Percentiles rank a stretch among this genome's conserved stretches.
These are phyloP conservation scores for Otus sunia DNA, from an alignment of 2,113 vertebrate genomes.

Conservation along the genomic window DNA sequence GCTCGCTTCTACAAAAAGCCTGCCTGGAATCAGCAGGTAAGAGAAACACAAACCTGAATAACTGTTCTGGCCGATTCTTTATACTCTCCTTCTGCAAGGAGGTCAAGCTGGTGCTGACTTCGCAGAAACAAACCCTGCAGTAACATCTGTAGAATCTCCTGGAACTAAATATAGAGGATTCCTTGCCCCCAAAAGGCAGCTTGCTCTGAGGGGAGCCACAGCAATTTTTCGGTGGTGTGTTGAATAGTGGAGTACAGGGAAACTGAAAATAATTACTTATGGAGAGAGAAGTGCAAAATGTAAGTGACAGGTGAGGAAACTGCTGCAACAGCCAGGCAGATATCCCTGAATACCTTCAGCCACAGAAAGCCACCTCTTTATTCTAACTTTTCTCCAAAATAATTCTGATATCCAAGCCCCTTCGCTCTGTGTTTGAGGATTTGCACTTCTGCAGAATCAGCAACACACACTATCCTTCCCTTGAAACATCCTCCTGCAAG, in stretches of 20 bases:
- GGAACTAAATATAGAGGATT: background rate
- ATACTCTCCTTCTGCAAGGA: background rate
- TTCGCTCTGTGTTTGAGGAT: background rate
- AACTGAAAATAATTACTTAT: background rate
- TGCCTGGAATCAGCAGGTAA: background rate
- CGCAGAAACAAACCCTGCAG: background rate
- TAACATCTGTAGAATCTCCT: background rate
- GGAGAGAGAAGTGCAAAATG: background rate
- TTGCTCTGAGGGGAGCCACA: background rate
- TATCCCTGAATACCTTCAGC: background rate
- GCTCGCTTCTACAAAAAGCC: background rate
- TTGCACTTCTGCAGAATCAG: rapidly evolving
- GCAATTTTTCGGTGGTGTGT: background rate
- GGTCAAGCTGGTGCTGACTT: background rate
- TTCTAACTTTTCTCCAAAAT: background rate
- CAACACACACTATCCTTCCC: background rate
- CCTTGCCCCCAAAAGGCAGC: background rate
- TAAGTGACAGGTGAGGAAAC: background rate
- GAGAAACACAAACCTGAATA: background rate
- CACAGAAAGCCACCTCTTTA: background rate
- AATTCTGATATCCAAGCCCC: background rate
- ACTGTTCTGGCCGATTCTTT: background rate
- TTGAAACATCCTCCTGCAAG: background rate
- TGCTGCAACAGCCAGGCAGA: background rate
- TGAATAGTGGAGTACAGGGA: background rate